These are phyloP conservation scores for Ceratina calcarata DNA, from an alignment of 1,140 invertebrate genomes.

Conservation along the genomic window DNA sequence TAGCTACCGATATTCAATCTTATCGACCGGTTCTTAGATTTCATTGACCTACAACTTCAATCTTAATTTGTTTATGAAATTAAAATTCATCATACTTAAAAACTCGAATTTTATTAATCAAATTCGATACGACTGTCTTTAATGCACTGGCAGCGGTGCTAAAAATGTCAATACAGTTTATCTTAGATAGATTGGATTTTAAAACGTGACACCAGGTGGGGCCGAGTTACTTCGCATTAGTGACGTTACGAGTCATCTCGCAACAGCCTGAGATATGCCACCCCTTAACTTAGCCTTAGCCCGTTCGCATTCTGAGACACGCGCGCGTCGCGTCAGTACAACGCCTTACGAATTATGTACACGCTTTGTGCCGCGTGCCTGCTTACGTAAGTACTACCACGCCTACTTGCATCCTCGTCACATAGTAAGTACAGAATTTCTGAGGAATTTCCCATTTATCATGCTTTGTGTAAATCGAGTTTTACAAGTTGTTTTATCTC, in stretches of 20 bases:
- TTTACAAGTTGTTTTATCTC: too few species aligned
- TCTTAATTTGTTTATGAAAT: too few species aligned
- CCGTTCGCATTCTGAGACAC: conserved; percentile 14
- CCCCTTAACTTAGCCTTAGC: neutral
- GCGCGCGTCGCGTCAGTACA: conserved; percentile 16
- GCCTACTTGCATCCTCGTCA: neutral
- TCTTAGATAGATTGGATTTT: neutral
- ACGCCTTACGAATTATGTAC: conserved; percentile 27
- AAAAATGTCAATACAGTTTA: too few species aligned
- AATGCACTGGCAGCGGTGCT: too few species aligned
- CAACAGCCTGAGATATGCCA: neutral
- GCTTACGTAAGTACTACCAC: neutral
- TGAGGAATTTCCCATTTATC: too few species aligned
- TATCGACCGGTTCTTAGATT: too few species aligned
- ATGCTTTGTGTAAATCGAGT: too few species aligned
- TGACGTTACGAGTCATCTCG: neutral
- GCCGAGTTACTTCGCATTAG: neutral
- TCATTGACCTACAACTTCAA: too few species aligned
- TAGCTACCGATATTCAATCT: too few species aligned
- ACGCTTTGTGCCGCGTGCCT: neutral
- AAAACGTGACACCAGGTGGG: neutral
- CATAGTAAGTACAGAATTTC: neutral
- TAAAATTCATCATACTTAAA: too few species aligned
- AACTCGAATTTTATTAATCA: too few species aligned
- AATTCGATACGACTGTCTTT: too few species aligned